Evolutionary conservation across 2,113 vertebrate species (phyloP).

Genomic region (Python bivittatus): DNA sequence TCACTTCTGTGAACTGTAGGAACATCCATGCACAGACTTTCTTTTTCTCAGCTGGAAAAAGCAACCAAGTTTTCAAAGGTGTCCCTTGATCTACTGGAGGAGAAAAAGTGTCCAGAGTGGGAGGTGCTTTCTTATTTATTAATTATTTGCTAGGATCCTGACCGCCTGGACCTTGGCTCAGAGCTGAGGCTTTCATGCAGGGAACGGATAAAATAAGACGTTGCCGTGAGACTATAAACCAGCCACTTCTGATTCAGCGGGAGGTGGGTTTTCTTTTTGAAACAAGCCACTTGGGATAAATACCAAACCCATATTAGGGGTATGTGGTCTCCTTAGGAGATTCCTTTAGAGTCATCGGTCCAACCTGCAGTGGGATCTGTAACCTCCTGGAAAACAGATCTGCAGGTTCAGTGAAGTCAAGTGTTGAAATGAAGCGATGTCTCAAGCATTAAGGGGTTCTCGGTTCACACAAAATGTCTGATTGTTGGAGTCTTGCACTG

Average conservation of each 20-base stretch:
- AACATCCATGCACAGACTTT: neutral
- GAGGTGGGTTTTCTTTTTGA: neutral
- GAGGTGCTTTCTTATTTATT: no score
- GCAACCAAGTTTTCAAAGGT: neutral
- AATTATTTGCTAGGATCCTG: no score
- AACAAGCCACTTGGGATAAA: neutral
- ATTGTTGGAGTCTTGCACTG: no score
- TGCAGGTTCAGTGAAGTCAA: neutral
- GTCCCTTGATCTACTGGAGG: neutral
- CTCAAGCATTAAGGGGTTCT: no score
- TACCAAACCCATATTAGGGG: neutral
- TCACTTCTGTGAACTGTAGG: neutral
- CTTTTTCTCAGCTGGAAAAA: neutral
- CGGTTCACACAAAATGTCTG: no score
- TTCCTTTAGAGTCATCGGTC: neutral
- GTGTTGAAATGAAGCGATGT: no score
- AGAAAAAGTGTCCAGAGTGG: neutral
- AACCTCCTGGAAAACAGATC: neutral
- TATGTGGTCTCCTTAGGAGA: neutral
- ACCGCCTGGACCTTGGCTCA: slow-evolving; percentile 1
- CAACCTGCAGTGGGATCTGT: neutral
- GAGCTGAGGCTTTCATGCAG: slow-evolving; percentile 4
- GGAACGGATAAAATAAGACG: neutral
- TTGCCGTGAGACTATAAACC: neutral
- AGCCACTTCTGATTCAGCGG: neutral